Conservation (phyloP, 2,113 vertebrate genomes). For the Bubo scandiacus region DNA sequence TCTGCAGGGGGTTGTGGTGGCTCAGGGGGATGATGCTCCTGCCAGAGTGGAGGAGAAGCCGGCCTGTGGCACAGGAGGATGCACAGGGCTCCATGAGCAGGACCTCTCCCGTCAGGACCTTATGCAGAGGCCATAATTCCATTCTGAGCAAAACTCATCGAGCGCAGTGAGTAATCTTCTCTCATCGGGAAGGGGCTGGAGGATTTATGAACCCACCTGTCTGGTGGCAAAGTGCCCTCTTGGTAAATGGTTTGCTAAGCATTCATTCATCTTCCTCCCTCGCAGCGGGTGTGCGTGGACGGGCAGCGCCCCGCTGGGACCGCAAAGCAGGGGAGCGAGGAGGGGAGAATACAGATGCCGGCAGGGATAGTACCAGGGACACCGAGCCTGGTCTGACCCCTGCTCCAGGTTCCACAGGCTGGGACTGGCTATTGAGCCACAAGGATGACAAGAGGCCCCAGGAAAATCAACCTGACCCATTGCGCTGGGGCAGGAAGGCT, state of each 20-base stretch:
- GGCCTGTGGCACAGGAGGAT: accelerated
- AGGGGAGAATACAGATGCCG: accelerated
- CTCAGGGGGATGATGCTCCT: accelerated
- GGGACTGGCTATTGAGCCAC: not conserved
- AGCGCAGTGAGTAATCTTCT: not conserved
- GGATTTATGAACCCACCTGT: not conserved
- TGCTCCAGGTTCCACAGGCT: not conserved
- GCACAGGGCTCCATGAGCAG: not conserved
- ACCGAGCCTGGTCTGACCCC: accelerated
- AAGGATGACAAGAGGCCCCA: not conserved
- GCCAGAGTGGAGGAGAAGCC: not conserved
- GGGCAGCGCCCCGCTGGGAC: accelerated
- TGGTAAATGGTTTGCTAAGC: not conserved
- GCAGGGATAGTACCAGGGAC: not conserved
- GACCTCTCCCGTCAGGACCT: not conserved
- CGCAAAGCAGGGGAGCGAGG: not conserved
- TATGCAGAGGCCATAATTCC: not conserved
- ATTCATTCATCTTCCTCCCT: not conserved
- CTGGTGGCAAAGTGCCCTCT: not conserved
- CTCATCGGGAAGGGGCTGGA: not conserved
- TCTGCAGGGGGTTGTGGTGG: not conserved
- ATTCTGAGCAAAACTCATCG: not conserved
- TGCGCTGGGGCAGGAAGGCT: not conserved
- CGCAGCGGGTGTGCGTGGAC: not conserved
- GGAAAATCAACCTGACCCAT: accelerated